Evolutionary conservation across 2,113 vertebrate species (phyloP), one percentile per base, ranked within the genome.

Genomic region (Sylvietta virens): DNA sequence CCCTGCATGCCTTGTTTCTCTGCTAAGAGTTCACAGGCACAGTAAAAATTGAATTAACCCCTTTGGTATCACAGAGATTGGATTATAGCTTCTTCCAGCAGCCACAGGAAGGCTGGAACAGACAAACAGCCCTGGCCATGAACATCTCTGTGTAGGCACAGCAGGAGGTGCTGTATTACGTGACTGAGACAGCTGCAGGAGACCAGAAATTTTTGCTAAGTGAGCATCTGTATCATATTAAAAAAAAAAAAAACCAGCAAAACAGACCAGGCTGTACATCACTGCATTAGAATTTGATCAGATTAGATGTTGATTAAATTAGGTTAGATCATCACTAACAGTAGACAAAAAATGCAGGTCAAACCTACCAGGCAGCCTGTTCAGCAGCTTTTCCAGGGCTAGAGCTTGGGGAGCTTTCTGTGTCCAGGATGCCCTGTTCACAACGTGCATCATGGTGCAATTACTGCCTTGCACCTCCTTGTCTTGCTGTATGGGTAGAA

Each of bases 401-500:
- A 7, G 40, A 28, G 33, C 39, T 22, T n/a, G 6, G 57, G 33
- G 26, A 66, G 17, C 26, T 66, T 66, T 66, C 47, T 65, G 66
- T 57, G n/a, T 70, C n/a, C 78, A 62, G 64, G 33, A 18, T 39
- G 42, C 19, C 8, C 37, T 31, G 33, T 80, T 74, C 47, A 64
- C 14, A 18, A 2, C 4, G 16, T 40, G 58, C n/a, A 28, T 58
- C 3, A 0, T 48, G n/a, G 42, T 45, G 51, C 35, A 42, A 1
- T 23, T 18, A 47, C 44, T 78, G 39, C 47, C 44, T 62, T 40
- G 64, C 28, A 54, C 56, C 28, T 77, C 50, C 28, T 47, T 62
- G 7, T 62, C 39, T 62, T 66, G 78, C 56, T 78, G 7, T 23
- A 10, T 3, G 23, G 47, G 31, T 81, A 81, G 48, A 81, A 81